phyloP scores from a whole-genome alignment of 2,888 invertebrate species.

The Automeris io region DNA sequence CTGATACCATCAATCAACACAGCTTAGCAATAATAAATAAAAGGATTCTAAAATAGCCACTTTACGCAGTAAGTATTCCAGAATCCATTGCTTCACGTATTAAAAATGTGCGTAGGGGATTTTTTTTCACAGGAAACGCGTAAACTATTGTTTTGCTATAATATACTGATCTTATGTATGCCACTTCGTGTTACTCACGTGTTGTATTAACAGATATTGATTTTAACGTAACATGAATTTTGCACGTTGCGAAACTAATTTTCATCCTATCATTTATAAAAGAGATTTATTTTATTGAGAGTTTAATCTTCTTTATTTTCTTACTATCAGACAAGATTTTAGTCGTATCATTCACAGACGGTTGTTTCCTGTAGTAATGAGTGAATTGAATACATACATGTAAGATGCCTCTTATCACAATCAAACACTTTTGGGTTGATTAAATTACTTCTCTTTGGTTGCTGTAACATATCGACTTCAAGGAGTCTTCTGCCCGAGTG shows the following conservation, averaged over 20 bases:
- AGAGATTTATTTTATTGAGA: neutral
- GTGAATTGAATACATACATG: slow-evolving; percentile 17
- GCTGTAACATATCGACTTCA: too few species aligned
- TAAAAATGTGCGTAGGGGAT: neutral
- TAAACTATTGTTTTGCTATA: too few species aligned
- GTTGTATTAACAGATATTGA: neutral
- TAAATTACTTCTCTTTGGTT: slow-evolving; percentile 20
- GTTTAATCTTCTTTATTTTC: neutral
- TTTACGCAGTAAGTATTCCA: neutral
- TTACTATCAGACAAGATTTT: neutral
- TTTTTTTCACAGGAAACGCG: too few species aligned
- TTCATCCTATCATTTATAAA: neutral
- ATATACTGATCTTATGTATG: too few species aligned
- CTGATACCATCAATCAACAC: neutral
- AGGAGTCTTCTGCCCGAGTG: too few species aligned
- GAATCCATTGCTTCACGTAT: neutral
- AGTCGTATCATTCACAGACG: neutral
- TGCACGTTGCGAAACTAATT: neutral
- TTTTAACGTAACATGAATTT: neutral
- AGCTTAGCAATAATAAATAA: neutral
- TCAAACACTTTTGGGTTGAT: slow-evolving; percentile 21
- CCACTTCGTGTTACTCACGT: neutral
- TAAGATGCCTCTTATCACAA: slow-evolving; percentile 11
- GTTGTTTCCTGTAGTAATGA: slow-evolving; percentile 13
- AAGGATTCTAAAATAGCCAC: neutral